Evolutionary conservation across 2,797 vertebrate species (phyloP).

Genomic region (Microctenopoma stevenorrisi): DNA sequence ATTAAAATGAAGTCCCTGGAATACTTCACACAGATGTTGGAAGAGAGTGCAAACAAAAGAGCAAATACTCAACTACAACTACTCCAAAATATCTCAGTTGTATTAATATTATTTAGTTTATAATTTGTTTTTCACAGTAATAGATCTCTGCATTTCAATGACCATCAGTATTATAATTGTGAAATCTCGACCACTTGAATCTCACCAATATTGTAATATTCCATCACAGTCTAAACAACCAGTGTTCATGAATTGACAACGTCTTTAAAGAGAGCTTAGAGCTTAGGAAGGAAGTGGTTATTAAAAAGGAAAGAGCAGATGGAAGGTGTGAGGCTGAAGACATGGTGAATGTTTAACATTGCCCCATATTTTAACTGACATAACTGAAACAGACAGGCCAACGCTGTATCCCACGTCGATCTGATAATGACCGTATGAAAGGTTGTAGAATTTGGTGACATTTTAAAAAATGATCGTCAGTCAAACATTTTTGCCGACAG

Average conservation of each 20-base stretch:
- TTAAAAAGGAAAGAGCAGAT: conserved; percentile 35
- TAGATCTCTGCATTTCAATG: no score
- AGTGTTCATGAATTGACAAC: not conserved
- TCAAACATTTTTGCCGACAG: conserved; percentile 36
- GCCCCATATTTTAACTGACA: conserved; percentile 40
- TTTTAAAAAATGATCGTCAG: conserved; percentile 32
- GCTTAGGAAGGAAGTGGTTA: conserved; percentile 61
- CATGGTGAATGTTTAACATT: conserved; percentile 34
- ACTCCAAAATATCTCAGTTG: no score
- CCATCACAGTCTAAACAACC: not conserved
- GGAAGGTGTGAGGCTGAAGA: conserved; percentile 7
- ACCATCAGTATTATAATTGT: no score
- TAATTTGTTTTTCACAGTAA: no score
- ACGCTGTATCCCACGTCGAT: not conserved
- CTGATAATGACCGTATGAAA: conserved; percentile 32
- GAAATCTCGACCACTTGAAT: no score
- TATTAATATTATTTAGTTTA: no score
- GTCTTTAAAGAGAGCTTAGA: not conserved
- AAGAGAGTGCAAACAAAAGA: no score
- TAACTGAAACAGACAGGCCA: conserved; percentile 2
- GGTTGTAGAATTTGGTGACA: conserved; percentile 40
- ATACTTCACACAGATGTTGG: no score
- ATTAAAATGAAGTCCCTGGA: no score
- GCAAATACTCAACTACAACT: no score
- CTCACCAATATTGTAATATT: no score